Evolutionary conservation across 2,888 invertebrate species (phyloP).

Genomic region (Epinotia brunnichana): DNA sequence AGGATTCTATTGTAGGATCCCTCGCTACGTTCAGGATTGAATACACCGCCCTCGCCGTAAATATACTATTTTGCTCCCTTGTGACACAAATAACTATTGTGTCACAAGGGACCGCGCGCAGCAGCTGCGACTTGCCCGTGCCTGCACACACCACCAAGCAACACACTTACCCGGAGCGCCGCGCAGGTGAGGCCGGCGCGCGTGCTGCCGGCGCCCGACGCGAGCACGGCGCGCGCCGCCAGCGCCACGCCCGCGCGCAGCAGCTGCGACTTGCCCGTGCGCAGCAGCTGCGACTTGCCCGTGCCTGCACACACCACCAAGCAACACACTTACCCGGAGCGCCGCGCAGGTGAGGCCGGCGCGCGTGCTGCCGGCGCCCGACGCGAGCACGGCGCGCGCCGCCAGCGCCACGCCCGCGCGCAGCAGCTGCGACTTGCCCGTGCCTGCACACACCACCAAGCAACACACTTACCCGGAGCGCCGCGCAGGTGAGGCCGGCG

Average conservation of each 20-base stretch:
- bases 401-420: constrained; percentile 85
- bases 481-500: too few relatives aligned
- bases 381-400: constrained; percentile 91
- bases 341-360: constrained; percentile 96
- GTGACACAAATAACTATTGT: too few relatives aligned
- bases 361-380: constrained; percentile 92
- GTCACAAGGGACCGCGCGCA: too few relatives aligned
- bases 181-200: constrained; percentile 95
- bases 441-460: constrained; percentile 82
- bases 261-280: constrained; percentile 94
- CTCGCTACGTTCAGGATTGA: too few relatives aligned
- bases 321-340: constrained; percentile 91
- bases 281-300: too few relatives aligned
- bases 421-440: constrained; percentile 94
- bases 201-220: constrained; percentile 94
- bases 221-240: constrained; percentile 90
- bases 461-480: too few relatives aligned
- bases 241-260: constrained; percentile 86
- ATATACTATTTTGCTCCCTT: too few relatives aligned
- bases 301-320: too few relatives aligned
- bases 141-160: too few relatives aligned
- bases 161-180: constrained; percentile 92
- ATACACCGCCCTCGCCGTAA: too few relatives aligned
- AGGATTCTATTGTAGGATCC: too few relatives aligned
- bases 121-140: too few relatives aligned